phyloP scores from a whole-genome alignment of 2,797 vertebrate genomes.

The Poecilia picta region DNA sequence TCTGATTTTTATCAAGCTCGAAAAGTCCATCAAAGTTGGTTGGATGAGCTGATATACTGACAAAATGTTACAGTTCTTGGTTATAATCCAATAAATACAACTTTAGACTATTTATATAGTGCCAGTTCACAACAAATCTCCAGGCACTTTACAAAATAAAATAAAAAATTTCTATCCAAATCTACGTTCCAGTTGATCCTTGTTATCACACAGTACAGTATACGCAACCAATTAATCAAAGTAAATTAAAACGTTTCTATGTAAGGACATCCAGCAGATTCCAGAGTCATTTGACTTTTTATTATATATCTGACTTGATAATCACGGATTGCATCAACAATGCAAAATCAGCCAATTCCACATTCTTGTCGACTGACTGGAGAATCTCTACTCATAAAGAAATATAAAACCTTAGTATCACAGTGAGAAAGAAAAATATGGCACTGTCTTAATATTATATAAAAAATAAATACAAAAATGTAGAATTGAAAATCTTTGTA shows the following conservation, averaged over 20 bases:
- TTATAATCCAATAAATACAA: background rate
- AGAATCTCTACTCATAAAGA: background rate
- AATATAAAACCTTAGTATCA: background rate
- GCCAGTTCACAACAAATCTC: too few relatives aligned
- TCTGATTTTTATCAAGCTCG: background rate
- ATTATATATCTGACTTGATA: background rate
- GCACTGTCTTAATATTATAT: background rate
- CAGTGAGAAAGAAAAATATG: background rate
- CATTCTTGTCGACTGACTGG: background rate
- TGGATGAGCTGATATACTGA: background rate
- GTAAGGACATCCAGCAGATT: too few relatives aligned
- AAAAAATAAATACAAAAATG: background rate
- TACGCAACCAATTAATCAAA: too few relatives aligned
- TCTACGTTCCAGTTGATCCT: too few relatives aligned
- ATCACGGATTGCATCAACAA: background rate
- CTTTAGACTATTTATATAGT: too few relatives aligned
- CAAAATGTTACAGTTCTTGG: background rate
- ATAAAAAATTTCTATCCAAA: too few relatives aligned
- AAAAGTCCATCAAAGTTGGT: background rate
- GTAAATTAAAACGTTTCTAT: too few relatives aligned
- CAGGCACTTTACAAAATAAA: too few relatives aligned
- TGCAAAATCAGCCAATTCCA: background rate
- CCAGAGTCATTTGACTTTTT: too few relatives aligned
- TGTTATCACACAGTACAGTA: too few relatives aligned
- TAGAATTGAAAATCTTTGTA: too few relatives aligned